Evolutionary conservation across 35 echinoderm and acorn worm genomes (phyloP).

Genomic region (Holothuria glaberrima): DNA sequence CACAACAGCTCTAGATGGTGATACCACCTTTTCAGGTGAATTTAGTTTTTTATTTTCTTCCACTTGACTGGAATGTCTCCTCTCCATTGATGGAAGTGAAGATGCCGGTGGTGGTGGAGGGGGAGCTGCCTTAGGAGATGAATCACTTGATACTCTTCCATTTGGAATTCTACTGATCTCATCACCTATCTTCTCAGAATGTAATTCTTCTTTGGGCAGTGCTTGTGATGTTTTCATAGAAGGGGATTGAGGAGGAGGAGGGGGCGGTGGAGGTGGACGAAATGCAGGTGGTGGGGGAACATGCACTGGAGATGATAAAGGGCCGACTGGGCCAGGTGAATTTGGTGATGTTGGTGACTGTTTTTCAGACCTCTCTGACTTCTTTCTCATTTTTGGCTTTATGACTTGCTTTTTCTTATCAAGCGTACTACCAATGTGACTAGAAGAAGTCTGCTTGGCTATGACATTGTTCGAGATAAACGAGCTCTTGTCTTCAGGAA

Average conservation of each 20-base stretch:
- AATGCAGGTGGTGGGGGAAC: not conserved
- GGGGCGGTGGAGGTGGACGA: not conserved
- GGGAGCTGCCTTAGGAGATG: not conserved
- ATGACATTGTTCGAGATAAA: conserved; percentile 29
- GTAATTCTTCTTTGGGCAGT: too few species aligned
- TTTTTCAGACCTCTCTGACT: not conserved
- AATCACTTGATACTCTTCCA: not conserved
- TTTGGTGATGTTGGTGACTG: not conserved
- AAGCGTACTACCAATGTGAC: not conserved
- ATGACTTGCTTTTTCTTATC: not conserved
- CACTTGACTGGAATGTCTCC: too few species aligned
- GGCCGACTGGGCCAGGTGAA: not conserved
- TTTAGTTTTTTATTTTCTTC: not conserved
- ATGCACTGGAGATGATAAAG: not conserved
- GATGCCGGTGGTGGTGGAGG: not conserved
- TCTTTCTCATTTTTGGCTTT: not conserved
- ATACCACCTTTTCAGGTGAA: not conserved
- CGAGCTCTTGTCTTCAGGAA: conserved; percentile 58
- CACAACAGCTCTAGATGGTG: not conserved
- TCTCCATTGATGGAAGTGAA: not conserved
- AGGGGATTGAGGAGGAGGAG: not conserved
- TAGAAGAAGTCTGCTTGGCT: not conserved
- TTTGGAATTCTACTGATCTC: too few species aligned
- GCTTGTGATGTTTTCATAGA: too few species aligned
- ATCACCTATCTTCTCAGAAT: too few species aligned